These are phyloP conservation scores for Temnopleurus reevesii DNA, from an alignment of 53 echinoderm and acorn worm species.

Conservation along the genomic window DNA sequence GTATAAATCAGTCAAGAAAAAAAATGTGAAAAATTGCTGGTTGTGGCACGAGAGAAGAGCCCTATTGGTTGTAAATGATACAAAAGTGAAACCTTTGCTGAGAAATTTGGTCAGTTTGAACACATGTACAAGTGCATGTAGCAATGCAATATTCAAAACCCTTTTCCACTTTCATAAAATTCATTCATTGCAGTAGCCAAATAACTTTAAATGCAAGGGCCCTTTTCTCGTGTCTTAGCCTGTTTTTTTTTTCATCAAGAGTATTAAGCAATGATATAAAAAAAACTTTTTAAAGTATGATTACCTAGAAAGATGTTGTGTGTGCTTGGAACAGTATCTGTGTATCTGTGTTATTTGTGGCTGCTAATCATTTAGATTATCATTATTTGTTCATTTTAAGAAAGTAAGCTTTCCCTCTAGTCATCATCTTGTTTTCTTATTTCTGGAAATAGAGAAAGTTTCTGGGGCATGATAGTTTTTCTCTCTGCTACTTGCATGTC, in stretches of 20 bases:
- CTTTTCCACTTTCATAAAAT: too few relatives aligned
- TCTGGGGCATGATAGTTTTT: background rate
- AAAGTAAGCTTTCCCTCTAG: background rate
- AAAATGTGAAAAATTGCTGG: conserved; percentile 1
- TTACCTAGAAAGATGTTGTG: conserved; percentile 2
- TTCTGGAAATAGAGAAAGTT: background rate
- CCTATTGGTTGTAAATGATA: too few relatives aligned
- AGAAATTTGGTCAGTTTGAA: too few relatives aligned
- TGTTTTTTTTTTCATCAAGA: conserved; percentile 3
- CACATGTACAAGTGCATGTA: too few relatives aligned
- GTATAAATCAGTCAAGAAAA: background rate
- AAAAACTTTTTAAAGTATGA: background rate
- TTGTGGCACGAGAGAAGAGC: too few relatives aligned
- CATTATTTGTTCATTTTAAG: background rate
- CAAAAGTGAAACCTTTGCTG: too few relatives aligned
- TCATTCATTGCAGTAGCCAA: too few relatives aligned
- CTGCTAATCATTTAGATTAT: conserved; percentile 5
- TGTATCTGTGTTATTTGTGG: conserved; percentile 8
- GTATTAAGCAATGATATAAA: conserved; percentile 28
- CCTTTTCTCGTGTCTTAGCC: too few relatives aligned
- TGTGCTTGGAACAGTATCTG: conserved; percentile 37
- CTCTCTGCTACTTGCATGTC: background rate
- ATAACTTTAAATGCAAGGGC: too few relatives aligned
- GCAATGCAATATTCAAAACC: too few relatives aligned
- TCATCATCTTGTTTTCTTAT: background rate